Evolutionary conservation across 2,888 invertebrate genomes (phyloP).

Genomic region (Ophion ventricosus): DNA sequence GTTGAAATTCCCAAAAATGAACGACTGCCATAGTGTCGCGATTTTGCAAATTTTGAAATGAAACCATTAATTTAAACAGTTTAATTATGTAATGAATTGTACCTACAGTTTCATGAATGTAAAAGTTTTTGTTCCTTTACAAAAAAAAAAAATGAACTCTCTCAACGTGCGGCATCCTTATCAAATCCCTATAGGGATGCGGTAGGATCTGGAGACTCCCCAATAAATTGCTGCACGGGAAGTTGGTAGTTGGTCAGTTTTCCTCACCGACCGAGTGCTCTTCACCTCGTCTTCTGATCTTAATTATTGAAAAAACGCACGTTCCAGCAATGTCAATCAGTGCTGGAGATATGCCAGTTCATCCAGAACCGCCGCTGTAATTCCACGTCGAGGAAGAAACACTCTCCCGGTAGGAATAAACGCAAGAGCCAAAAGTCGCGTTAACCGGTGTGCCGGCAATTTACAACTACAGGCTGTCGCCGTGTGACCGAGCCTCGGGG

Average conservation of each 20-base stretch:
- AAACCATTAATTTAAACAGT: no score
- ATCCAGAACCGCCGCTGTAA: slow-evolving; percentile 10
- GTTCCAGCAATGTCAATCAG: not conserved
- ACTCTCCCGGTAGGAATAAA: not conserved
- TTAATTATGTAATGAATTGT: no score
- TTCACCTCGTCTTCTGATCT: not conserved
- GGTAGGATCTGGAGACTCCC: no score
- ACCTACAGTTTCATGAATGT: no score
- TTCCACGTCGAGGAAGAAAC: slow-evolving; percentile 13
- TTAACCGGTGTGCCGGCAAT: not conserved
- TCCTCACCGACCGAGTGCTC: not conserved
- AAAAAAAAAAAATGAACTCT: no score
- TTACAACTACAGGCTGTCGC: not conserved
- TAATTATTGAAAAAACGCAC: not conserved
- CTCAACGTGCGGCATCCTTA: no score
- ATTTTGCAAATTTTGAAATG: no score
- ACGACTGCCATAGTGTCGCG: no score
- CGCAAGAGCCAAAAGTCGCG: slow-evolving; percentile 4
- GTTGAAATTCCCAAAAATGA: no score
- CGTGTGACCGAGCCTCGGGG: not conserved
- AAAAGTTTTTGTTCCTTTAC: no score
- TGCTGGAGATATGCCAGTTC: slow-evolving; percentile 2
- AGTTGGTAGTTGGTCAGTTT: not conserved
- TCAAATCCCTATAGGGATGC: no score
- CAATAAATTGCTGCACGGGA: no score